Evolutionary conservation across 2,797 vertebrate species (phyloP).

Genomic region (Alexandromys oeconomus): DNA sequence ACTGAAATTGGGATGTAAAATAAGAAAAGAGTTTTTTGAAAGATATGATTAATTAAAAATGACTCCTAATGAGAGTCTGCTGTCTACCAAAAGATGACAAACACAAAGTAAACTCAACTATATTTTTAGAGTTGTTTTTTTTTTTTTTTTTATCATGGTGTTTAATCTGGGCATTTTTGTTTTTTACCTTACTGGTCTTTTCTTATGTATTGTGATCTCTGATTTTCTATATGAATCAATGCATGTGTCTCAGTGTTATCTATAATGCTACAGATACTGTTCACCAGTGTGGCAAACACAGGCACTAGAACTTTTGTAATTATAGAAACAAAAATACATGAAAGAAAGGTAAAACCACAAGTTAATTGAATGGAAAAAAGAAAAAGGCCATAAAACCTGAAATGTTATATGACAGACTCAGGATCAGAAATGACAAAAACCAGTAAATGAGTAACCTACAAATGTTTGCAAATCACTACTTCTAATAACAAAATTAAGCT

Average conservation of each 20-base stretch:
- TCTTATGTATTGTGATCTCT: neutral
- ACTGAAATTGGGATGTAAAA: too few relatives aligned
- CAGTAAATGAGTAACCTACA: neutral
- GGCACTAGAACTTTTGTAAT: too few relatives aligned
- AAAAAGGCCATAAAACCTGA: neutral
- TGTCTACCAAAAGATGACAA: too few relatives aligned
- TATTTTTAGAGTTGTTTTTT: neutral
- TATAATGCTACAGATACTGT: neutral
- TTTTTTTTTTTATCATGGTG: neutral
- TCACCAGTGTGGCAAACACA: neutral
- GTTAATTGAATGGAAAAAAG: too few relatives aligned
- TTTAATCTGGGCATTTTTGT: neutral
- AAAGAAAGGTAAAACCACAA: too few relatives aligned
- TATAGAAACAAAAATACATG: too few relatives aligned
- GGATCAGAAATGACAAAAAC: neutral
- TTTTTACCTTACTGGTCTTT: neutral
- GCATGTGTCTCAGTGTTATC: neutral
- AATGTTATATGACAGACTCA: neutral
- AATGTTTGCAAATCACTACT: neutral
- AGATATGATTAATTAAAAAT: too few relatives aligned
- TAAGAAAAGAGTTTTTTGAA: too few relatives aligned
- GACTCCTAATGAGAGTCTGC: too few relatives aligned
- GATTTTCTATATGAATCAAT: neutral
- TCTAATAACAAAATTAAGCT: neutral
- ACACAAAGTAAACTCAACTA: neutral